These are phyloP conservation scores for Temnothorax rugatulus DNA, from an alignment of 2,888 invertebrate genomes.

Conservation along the genomic window DNA sequence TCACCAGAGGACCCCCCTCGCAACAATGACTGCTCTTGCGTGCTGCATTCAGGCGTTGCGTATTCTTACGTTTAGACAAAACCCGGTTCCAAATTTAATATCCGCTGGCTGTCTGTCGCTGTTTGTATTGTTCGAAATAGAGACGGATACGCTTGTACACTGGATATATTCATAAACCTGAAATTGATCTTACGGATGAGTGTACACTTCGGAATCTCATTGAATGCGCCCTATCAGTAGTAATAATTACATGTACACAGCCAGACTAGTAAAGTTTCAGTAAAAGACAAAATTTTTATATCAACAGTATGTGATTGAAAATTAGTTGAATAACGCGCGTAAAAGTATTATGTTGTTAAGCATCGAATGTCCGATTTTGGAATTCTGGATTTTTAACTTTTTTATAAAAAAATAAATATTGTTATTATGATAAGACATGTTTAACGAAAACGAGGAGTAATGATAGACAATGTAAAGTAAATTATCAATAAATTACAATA, in stretches of 20 bases:
- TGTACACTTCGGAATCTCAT: neutral
- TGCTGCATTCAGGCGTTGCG: constrained; percentile 46
- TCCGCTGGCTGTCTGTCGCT: constrained; percentile 43
- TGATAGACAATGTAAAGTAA: neutral
- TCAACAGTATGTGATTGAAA: neutral
- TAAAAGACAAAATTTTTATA: neutral
- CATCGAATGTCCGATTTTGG: neutral
- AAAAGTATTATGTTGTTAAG: neutral
- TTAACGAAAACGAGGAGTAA: neutral
- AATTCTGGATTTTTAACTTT: neutral
- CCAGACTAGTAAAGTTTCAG: neutral
- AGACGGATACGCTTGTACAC: constrained; percentile 38
- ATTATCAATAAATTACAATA: neutral
- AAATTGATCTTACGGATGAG: constrained; percentile 13
- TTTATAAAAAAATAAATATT: neutral
- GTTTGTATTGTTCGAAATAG: constrained; percentile 47
- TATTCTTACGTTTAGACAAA: constrained; percentile 54
- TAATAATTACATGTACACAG: neutral
- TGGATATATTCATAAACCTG: constrained; percentile 32
- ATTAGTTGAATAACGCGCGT: neutral
- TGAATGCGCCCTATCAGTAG: neutral
- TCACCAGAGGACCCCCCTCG: constrained; percentile 66
- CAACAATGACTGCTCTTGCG: constrained; percentile 62
- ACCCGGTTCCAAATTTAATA: constrained; percentile 57
- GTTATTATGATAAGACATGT: neutral